Evolutionary conservation across 2,113 vertebrate genomes (phyloP).

Genomic region (Macheiramphus alcinus): DNA sequence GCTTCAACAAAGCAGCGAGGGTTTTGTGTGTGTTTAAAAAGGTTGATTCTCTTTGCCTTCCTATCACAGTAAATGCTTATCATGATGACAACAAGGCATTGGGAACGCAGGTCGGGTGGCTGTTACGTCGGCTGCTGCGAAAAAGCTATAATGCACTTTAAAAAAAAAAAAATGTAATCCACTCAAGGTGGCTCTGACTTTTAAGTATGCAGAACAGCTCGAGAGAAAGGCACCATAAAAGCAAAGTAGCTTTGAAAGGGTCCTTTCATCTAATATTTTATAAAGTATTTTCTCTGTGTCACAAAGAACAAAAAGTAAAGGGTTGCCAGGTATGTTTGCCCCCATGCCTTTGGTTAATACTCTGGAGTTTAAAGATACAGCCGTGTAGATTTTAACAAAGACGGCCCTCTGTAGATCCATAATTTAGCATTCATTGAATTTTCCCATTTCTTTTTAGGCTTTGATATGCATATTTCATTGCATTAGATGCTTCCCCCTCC

Average conservation of each 20-base stretch:
- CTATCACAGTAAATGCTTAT: conserved; percentile 68
- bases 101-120: conserved; percentile 24
- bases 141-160: conserved; percentile 35
- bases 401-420: conserved; percentile 58
- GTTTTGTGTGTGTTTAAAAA: conserved; percentile 58
- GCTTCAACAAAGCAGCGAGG: conserved; percentile 50
- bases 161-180: conserved; percentile 41
- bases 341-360: conserved; percentile 65
- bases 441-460: conserved; percentile 53
- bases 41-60: conserved; percentile 72
- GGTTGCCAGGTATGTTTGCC: conserved; percentile 66
- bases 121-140: conserved; percentile 35
- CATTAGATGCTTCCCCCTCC: conserved; percentile 58
- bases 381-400: conserved; percentile 60
- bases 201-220: conserved; percentile 74
- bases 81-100: conserved; percentile 64
- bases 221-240: conserved; percentile 63
- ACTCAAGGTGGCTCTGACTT: conserved; percentile 75
- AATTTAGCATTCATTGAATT: conserved; percentile 73
- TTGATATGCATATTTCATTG: conserved; percentile 73
- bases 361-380: conserved; percentile 67
- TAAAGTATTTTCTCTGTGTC: conserved; percentile 64
- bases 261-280: conserved; percentile 73
- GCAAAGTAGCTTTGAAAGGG: conserved; percentile 64
- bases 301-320: conserved; percentile 62